Base-by-base conservation (phyloP, 2,797 vertebrate genomes). In the Avahi laniger region DNA sequence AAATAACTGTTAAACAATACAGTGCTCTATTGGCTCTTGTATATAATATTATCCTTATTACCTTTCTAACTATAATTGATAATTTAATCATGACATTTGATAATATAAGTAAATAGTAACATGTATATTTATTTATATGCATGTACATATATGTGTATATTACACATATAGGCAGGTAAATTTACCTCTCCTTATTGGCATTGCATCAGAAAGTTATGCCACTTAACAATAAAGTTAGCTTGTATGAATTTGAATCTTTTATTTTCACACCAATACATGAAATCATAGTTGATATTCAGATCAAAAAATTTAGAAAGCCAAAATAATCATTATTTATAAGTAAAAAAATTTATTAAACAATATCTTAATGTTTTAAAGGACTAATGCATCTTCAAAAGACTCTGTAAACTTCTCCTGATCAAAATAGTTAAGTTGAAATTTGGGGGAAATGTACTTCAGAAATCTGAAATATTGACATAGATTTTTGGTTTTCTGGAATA, bases 351-450 rank as follows among this genome's bases (percentile, higher is more conserved):
- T 43, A 50, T 30, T 90, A 50, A 94, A 75, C 5, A 89, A 43
- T 38, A 33, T 41, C 38, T 79, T 79, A 83, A 84, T 11, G 41
- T 75, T 92, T 30, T 89, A 52, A 91, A 92, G 1, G 20, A 85
- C 24, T 72, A 85, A 70, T 57, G 5, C 57, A 57, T 7, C 43
- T 76, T 91, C 26, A 69, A 12, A 90, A 93, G 30, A 30, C 0
- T 70, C 59, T 78, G 4, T 72, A 89, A 72, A 82, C 2, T 63
- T 95, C 14, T 57, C 5, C 18, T 65, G 18, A 82, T 89, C 26
- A 93, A 95, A 85, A 70, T 91, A 76, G 5, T 67, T n/a, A 94
- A 89, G 14, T 73, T 86, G 61, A n/a, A 18, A 83, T 87, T 75
- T 91, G 7, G 22, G 20, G 41, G 2, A 30, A 72, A 50, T 33